Conservation (phyloP, 2,797 vertebrate genomes). For the Sebastolobus altivelis region DNA sequence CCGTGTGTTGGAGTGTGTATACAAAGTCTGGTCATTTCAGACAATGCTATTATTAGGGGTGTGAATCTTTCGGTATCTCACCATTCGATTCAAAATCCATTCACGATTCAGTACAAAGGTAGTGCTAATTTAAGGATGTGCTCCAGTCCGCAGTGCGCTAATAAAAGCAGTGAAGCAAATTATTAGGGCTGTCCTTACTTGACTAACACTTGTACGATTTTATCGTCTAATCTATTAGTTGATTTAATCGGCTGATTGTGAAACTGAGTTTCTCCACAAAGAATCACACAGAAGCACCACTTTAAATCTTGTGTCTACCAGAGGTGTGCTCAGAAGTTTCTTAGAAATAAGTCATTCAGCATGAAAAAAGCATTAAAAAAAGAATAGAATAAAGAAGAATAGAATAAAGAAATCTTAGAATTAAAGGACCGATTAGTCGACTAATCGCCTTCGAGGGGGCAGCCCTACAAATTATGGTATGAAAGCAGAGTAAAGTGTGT, state of each 20-base stretch:
- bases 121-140: neutral
- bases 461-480: too few species aligned
- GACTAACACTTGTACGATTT: neutral
- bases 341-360: neutral
- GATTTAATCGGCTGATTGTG: neutral
- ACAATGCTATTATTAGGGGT: neutral
- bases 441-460: too few species aligned
- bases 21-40: slow-evolving; percentile 27
- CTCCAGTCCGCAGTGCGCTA: neutral
- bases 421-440: too few species aligned
- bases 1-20: slow-evolving; percentile 7
- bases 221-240: neutral
- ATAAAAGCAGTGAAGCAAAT: neutral
- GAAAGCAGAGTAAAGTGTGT: too few species aligned
- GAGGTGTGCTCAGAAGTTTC: neutral
- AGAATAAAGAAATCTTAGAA: too few species aligned
- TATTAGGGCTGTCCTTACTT: neutral
- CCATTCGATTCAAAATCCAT: neutral
- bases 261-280: neutral
- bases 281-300: neutral
- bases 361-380: neutral
- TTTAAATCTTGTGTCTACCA: neutral
- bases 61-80: neutral
- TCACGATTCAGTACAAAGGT: neutral
- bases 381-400: too few species aligned